A percentile compares a stretch with the other conserved stretches of the same genome.
phyloP scores from a whole-genome alignment of 1,140 invertebrate species.

The Ruditapes philippinarum region DNA sequence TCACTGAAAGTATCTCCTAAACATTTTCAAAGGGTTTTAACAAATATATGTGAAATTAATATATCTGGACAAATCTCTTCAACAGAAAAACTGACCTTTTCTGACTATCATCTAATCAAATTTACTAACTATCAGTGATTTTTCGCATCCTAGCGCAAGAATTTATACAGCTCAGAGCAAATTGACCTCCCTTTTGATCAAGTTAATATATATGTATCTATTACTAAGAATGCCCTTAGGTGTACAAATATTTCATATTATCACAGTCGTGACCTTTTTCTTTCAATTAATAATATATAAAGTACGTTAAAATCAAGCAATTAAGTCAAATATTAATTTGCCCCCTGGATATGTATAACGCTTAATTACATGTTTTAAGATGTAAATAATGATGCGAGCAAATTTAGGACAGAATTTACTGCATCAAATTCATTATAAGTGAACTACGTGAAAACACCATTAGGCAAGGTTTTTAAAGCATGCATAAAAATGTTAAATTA shows the following conservation, averaged over 20 bases:
- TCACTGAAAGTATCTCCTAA: too few species aligned
- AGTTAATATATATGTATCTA: conserved; percentile 9
- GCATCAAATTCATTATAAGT: too few species aligned
- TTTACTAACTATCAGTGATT: neutral
- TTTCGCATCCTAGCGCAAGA: neutral
- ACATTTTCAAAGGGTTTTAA: neutral
- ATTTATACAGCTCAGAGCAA: neutral
- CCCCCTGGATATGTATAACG: neutral
- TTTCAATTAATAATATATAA: conserved; percentile 1
- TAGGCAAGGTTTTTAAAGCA: too few species aligned
- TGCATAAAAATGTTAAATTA: too few species aligned
- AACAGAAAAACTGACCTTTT: neutral
- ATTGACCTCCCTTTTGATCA: neutral
- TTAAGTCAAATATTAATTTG: neutral
- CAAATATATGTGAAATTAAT: neutral
- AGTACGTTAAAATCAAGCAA: neutral
- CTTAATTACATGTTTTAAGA: conserved; percentile 11
- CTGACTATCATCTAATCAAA: neutral
- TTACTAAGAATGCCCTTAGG: conserved; percentile 9
- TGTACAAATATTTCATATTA: conserved; percentile 21
- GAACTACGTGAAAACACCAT: too few species aligned
- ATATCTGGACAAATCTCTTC: neutral
- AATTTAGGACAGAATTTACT: neutral
- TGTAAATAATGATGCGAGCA: neutral
- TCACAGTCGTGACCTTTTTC: neutral